phyloP scores from a whole-genome alignment of 2,888 invertebrate species.

The Eudemis profundana region DNA sequence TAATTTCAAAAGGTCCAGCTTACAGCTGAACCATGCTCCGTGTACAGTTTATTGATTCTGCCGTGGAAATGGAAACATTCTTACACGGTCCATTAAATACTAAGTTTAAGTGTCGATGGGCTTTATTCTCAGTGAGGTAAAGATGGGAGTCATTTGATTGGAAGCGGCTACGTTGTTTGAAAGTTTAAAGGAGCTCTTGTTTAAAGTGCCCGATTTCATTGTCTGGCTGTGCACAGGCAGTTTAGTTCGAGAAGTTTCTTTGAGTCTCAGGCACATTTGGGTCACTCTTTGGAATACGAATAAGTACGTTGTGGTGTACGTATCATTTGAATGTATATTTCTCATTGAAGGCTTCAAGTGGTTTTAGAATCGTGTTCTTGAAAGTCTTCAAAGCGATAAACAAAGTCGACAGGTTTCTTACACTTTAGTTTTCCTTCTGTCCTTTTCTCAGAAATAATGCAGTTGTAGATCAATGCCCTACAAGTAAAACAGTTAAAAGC shows the following conservation, averaged over 20 bases:
- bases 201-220: constrained; percentile 31
- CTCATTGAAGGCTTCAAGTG: not conserved
- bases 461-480: not conserved
- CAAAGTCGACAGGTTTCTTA: too few relatives aligned
- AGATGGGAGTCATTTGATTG: constrained; percentile 19
- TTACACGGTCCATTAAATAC: constrained; percentile 33
- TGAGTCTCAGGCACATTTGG: constrained; percentile 9
- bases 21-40: constrained; percentile 14
- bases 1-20: constrained; percentile 22
- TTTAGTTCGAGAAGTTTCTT: constrained; percentile 17
- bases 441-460: too few relatives aligned
- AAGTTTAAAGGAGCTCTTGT: constrained; percentile 34
- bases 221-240: constrained; percentile 23
- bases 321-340: too few relatives aligned
- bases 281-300: constrained; percentile 8
- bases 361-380: not conserved
- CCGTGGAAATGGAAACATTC: constrained; percentile 33
- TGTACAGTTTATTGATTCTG: constrained; percentile 37
- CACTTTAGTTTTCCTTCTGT: too few relatives aligned
- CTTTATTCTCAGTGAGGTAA: constrained; percentile 24
- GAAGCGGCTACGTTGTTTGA: constrained; percentile 14
- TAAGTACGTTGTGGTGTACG: too few relatives aligned
- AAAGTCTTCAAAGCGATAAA: not conserved
- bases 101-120: constrained; percentile 8
- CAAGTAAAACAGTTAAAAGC: not conserved